A percentile compares a stretch with the other conserved stretches of the same genome.
Evolutionary conservation across 2,797 vertebrate species (phyloP).

Genomic region (Taeniopygia guttata): DNA sequence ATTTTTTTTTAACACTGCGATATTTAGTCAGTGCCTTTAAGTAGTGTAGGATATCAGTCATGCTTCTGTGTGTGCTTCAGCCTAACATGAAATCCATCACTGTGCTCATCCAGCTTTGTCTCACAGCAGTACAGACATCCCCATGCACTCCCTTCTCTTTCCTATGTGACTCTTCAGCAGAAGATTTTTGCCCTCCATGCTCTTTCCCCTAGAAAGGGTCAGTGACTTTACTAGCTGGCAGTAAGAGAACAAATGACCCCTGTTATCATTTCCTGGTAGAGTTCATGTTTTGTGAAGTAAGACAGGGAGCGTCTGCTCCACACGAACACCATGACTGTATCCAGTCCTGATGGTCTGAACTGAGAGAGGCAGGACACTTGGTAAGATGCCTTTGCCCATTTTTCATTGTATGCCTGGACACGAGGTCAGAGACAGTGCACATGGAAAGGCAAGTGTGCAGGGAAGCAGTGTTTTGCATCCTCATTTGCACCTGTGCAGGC

Average conservation of each 20-base stretch:
- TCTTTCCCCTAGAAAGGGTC: not conserved
- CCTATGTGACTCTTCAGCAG: not conserved
- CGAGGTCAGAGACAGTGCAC: not conserved
- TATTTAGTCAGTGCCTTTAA: not conserved
- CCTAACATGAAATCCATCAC: not conserved
- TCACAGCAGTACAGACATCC: not conserved
- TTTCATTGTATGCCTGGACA: not conserved
- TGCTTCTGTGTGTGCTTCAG: not conserved
- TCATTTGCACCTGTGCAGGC: not conserved
- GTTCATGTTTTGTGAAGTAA: not conserved
- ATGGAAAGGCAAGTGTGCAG: not conserved
- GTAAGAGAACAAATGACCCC: not conserved
- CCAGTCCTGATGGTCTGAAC: not conserved
- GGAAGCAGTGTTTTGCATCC: not conserved
- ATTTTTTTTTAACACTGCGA: not conserved
- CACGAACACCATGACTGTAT: not conserved
- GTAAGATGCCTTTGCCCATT: not conserved
- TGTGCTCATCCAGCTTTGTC: not conserved
- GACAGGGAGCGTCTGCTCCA: not conserved
- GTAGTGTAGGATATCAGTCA: not conserved
- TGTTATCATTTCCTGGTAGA: not conserved
- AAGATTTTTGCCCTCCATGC: not conserved
- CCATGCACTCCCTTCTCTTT: not conserved
- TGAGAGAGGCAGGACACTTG: not conserved
- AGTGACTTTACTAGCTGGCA: not conserved